Base-by-base conservation (phyloP, 1,140 invertebrate genomes). In the Neodiprion virginianus region DNA sequence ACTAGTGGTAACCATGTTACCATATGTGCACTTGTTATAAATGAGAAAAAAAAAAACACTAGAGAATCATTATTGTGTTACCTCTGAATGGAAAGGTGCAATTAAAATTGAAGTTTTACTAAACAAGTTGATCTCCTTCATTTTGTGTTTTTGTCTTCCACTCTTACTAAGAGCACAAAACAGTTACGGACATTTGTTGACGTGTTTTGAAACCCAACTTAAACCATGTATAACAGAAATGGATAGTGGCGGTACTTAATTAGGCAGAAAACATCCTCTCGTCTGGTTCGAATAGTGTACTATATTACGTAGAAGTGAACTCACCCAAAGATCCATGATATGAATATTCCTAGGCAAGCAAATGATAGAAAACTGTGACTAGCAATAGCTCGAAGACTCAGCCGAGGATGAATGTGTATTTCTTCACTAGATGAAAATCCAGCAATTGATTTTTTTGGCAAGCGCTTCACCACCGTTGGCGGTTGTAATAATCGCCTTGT, bases 331-430 rank as follows among this genome's bases (percentile, higher is more conserved):
- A 80, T 23, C 82, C 83, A 85, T n/a, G 83, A 83, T 1, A 83
- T 9, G 65, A 83, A 81, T 76, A 78, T 75, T 71, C 82, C 82
- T 8, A 82, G 68, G 48, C 71, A 73, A 14, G 85, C 75, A 65
- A 80, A 85, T 21, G 78, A 81, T 80, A 94, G 81, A 28, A 92
- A 91, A 53, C 90, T 88, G 75, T 94, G 92, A 72, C 90, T 93
- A 3, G 93, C 94, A 7, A 94, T 85, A 68, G 89, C 84, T 65
- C 95, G 89, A 12, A 96, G 85, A 79, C 92, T 94, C 11, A 96
- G 71, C 73, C 95, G 88, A 5, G 95, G 92, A 1, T 92, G 93
- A 12, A 94, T 81, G 8, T 90, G 83, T 79, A 89, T 85, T 74
- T 89, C 85, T 0, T 90, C 86, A 11, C 91, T 83, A 48, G 87